Evolutionary conservation across 2,113 vertebrate genomes (phyloP).

Genomic region (Jaculus jaculus): DNA sequence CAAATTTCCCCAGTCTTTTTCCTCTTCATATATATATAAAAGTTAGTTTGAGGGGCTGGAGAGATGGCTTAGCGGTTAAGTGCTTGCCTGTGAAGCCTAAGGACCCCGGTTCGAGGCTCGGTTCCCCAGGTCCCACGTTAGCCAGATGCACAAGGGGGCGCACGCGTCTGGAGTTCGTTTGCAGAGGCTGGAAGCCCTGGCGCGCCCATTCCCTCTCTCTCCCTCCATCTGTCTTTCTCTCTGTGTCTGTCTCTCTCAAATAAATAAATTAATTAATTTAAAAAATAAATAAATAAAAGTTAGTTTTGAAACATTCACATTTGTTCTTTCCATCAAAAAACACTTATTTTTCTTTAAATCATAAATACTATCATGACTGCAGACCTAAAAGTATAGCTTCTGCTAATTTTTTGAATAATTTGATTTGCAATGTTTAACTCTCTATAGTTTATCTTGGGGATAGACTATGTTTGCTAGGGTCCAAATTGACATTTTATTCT

Average conservation of each 20-base stretch:
- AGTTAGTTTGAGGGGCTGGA: too few species aligned
- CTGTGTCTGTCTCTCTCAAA: too few species aligned
- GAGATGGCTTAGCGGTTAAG: too few species aligned
- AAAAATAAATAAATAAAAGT: neutral
- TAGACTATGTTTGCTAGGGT: neutral
- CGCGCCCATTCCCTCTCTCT: too few species aligned
- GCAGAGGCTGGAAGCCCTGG: too few species aligned
- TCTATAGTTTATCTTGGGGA: neutral
- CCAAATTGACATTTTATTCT: neutral
- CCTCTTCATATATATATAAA: neutral
- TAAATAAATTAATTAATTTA: too few species aligned
- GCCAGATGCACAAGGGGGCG: too few species aligned
- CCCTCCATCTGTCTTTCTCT: too few species aligned
- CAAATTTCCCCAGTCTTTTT: neutral
- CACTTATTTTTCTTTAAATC: neutral
- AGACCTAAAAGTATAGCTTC: constrained; percentile 3
- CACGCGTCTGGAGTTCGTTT: too few species aligned
- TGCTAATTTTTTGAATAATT: neutral
- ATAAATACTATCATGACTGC: neutral
- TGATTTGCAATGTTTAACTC: constrained; percentile 21
- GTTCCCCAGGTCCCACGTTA: too few species aligned
- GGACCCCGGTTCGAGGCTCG: too few species aligned
- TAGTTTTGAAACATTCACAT: constrained; percentile 47
- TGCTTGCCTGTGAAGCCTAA: too few species aligned
- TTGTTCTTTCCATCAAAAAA: neutral